A percentile compares a stretch with the other conserved stretches of the same genome.
Evolutionary conservation across 2,888 invertebrate species (phyloP).

Genomic region (Amorpha juglandis): DNA sequence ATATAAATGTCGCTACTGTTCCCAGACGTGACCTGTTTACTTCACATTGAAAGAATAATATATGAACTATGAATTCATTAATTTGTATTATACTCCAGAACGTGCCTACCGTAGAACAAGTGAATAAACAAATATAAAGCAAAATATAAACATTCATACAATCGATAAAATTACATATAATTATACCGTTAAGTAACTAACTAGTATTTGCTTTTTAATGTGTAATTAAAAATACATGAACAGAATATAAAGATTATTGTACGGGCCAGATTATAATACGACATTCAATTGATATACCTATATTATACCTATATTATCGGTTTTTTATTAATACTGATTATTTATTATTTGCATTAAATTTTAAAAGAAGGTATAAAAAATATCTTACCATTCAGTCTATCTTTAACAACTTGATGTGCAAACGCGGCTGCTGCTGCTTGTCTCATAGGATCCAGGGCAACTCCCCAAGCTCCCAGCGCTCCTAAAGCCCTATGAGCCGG

Average conservation of each 20-base stretch:
- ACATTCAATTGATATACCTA: not conserved
- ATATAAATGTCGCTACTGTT: not conserved
- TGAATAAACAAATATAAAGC: not conserved
- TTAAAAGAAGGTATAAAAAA: not conserved
- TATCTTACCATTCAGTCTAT: conserved; percentile 90
- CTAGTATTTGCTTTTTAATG: too few relatives aligned
- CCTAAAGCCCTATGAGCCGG: conserved; percentile 89
- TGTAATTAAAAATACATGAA: too few relatives aligned
- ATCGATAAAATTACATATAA: not conserved
- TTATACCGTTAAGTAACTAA: too few relatives aligned
- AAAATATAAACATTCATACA: not conserved
- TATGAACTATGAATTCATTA: not conserved
- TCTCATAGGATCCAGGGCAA: conserved; percentile 86
- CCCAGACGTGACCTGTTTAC: not conserved
- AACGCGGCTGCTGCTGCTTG: conserved; percentile 89
- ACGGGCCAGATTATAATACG: not conserved
- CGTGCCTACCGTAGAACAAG: not conserved
- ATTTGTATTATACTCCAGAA: not conserved
- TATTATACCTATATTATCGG: not conserved
- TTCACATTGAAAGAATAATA: not conserved
- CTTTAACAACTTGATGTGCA: conserved; percentile 92
- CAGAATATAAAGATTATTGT: not conserved
- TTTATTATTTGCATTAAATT: not conserved
- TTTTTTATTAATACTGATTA: too few relatives aligned
- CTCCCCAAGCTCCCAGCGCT: conserved; percentile 82